Conservation (phyloP, 2,113 vertebrate species). For the Hippocampus comes region DNA sequence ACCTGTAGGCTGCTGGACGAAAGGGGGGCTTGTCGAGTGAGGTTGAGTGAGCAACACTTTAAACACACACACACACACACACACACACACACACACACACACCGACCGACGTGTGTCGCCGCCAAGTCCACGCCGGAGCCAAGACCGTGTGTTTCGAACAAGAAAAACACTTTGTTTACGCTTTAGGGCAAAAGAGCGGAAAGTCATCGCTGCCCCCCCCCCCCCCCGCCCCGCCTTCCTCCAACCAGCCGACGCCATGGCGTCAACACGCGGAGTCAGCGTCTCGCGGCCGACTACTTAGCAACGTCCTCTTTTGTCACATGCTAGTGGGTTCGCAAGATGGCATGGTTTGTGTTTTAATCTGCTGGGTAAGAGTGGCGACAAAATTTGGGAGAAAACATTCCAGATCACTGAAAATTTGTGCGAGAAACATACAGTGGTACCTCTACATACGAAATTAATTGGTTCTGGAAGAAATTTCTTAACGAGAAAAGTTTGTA, state of each 20-base stretch:
- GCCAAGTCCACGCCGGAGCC: conserved; percentile 56
- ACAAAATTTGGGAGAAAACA: background rate
- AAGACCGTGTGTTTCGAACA: conserved; percentile 59
- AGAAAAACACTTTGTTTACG: conserved; percentile 72
- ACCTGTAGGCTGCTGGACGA: conserved; percentile 49
- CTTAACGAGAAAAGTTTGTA: no score
- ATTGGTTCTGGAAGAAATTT: no score
- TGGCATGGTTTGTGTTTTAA: background rate
- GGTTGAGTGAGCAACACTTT: conserved; percentile 47
- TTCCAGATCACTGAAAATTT: no score
- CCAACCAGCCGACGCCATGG: conserved; percentile 33
- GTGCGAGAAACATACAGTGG: no score
- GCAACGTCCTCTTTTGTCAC: conserved; percentile 29
- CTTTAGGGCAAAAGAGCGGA: conserved; percentile 67
- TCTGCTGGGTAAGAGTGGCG: background rate
- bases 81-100: conserved; percentile 13
- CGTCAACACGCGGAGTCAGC: conserved; percentile 68
- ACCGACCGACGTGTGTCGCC: conserved; percentile 21
- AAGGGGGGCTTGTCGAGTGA: conserved; percentile 36
- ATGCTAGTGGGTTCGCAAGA: background rate
- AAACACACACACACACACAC: conserved; percentile 12
- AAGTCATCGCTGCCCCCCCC: conserved; percentile 51
- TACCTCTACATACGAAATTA: no score
- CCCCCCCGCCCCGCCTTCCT: background rate
- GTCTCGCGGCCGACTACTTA: conserved; percentile 61